These are phyloP conservation scores for Cervus canadensis DNA, from an alignment of 2,113 vertebrate genomes.

Conservation along the genomic window DNA sequence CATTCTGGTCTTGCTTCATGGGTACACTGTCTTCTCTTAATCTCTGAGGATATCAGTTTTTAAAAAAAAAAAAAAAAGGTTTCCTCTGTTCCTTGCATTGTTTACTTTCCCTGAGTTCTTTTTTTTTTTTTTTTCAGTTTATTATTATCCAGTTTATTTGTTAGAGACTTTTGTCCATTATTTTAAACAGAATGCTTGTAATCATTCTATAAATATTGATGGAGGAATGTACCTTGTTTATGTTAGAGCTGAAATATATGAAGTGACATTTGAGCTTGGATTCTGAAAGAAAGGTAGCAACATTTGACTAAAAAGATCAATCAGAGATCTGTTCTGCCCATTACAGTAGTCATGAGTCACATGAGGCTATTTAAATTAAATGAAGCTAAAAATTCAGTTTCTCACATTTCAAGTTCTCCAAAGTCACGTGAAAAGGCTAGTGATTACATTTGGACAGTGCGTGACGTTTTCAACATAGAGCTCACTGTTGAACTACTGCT, in stretches of 20 bases:
- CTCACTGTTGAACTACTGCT: neutral
- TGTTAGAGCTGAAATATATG: neutral
- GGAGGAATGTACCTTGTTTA: neutral
- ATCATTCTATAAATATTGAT: neutral
- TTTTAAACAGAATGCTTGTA: neutral
- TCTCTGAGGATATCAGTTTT: neutral
- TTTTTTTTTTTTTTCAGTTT: neutral
- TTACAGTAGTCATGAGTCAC: neutral
- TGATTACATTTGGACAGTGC: neutral
- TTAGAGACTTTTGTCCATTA: neutral
- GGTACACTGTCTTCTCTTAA: neutral
- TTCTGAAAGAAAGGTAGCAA: neutral
- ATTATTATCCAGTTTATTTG: neutral
- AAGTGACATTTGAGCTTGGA: neutral
- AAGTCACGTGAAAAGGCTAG: neutral
- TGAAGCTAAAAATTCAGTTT: neutral
- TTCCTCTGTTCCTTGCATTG: neutral
- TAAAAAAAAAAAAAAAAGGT: neutral
- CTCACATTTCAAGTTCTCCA: neutral
- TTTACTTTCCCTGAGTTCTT: neutral
- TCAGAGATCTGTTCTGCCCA: neutral
- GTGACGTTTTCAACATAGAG: neutral
- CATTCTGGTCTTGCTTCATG: neutral
- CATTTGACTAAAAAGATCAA: neutral
- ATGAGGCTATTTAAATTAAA: neutral